Percentiles rank a stretch among this genome's conserved stretches.
phyloP scores from a whole-genome alignment of 1,140 invertebrate species.

The Pogonomyrmex californicus region DNA sequence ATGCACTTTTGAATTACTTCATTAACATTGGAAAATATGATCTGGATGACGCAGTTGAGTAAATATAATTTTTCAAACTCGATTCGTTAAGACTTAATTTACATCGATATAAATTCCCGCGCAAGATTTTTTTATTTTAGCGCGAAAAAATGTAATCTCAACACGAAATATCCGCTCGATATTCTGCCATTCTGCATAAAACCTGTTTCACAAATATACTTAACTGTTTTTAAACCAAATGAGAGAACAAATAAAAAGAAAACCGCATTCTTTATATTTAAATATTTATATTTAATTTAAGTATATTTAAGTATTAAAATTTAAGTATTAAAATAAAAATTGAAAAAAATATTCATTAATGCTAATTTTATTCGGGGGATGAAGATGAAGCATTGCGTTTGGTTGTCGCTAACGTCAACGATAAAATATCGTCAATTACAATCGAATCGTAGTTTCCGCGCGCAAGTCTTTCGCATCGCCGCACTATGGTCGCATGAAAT shows the following conservation, averaged over 20 bases:
- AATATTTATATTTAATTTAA: no score
- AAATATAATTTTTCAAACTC: conserved; percentile 1
- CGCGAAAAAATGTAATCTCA: neutral
- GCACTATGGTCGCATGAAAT: conserved; percentile 45
- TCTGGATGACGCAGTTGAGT: neutral
- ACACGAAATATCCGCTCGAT: neutral
- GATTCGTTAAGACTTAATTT: conserved; percentile 14
- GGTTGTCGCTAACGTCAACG: neutral
- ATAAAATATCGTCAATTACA: conserved; percentile 51
- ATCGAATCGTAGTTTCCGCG: conserved; percentile 49
- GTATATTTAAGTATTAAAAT: neutral
- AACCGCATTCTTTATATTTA: no score
- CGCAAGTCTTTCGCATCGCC: conserved; percentile 34
- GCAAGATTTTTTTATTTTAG: neutral
- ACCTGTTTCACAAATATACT: neutral
- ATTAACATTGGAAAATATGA: conserved; percentile 38
- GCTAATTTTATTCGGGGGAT: neutral
- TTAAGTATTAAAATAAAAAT: neutral
- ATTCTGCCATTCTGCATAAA: neutral
- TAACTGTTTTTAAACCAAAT: neutral
- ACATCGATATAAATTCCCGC: neutral
- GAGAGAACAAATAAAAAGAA: no score
- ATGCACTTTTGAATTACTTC: conserved; percentile 5
- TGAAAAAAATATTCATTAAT: neutral
- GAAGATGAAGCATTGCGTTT: neutral